These are phyloP conservation scores for Pandemis cinnamomeana DNA, from an alignment of 2,888 invertebrate species.

Conservation along the genomic window DNA sequence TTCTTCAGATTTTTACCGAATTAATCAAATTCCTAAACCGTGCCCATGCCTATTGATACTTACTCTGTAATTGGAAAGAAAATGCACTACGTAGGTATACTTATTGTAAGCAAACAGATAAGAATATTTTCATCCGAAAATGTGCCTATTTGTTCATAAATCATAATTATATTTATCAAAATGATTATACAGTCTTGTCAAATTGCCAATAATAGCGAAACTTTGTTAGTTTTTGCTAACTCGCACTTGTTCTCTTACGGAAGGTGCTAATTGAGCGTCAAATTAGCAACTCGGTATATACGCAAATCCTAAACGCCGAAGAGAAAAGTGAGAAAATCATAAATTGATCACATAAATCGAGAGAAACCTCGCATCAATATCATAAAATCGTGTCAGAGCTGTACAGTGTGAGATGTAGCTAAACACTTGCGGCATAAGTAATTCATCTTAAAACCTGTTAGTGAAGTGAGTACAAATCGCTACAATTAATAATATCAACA, in stretches of 20 bases:
- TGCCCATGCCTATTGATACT: too few relatives aligned
- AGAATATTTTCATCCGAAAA: too few relatives aligned
- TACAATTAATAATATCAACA: constrained; percentile 17
- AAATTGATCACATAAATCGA: constrained; percentile 26
- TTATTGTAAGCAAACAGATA: too few relatives aligned
- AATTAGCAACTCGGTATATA: constrained; percentile 15
- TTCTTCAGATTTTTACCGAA: too few relatives aligned
- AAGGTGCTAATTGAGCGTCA: constrained; percentile 12
- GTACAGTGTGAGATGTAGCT: constrained; percentile 10
- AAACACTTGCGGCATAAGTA: constrained; percentile 4
- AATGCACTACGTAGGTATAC: too few relatives aligned
- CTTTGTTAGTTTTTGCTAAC: background rate
- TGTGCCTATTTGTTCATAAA: too few relatives aligned
- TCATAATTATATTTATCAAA: too few relatives aligned
- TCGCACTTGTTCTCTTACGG: background rate
- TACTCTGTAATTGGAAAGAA: too few relatives aligned
- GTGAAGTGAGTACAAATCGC: constrained; percentile 11
- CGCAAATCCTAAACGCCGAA: constrained; percentile 8
- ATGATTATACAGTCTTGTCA: background rate
- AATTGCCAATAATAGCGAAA: constrained; percentile 4
- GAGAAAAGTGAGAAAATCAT: constrained; percentile 31
- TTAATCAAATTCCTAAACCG: too few relatives aligned
- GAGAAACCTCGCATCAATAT: constrained; percentile 37
- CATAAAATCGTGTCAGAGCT: constrained; percentile 28
- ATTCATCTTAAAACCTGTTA: constrained; percentile 30